Evolutionary conservation across 1,140 invertebrate species (phyloP).

Genomic region (Eubasilissa regina): DNA sequence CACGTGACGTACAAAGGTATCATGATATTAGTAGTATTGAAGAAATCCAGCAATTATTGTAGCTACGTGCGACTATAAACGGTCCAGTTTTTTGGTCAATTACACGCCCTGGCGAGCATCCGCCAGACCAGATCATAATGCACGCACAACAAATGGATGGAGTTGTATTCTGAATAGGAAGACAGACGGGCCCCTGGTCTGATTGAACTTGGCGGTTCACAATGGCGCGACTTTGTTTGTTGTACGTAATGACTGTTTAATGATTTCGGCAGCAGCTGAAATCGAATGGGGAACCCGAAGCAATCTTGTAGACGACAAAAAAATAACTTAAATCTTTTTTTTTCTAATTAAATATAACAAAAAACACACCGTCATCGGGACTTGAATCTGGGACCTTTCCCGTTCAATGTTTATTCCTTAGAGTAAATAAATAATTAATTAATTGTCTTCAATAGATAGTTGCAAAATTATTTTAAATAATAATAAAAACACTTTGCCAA

Average conservation of each 20-base stretch:
- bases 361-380: no score
- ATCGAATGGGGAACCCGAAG: constrained; percentile 7
- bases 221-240: constrained; percentile 10
- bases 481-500: no score
- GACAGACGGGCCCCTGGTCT: constrained; percentile 9
- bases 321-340: no score
- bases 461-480: no score
- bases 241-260: constrained; percentile 18
- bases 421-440: no score
- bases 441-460: no score
- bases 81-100: constrained; percentile 35
- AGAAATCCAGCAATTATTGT: neutral
- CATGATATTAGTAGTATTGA: neutral
- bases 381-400: no score
- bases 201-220: neutral
- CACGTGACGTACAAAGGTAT: neutral
- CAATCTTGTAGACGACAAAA: neutral
- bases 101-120: constrained; percentile 24
- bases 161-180: constrained; percentile 1
- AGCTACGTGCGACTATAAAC: constrained; percentile 23
- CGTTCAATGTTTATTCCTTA: no score
- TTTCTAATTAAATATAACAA: no score
- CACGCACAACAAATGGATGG: constrained; percentile 21
- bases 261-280: constrained; percentile 15
- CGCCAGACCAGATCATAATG: constrained; percentile 37